Percentiles rank a stretch among this genome's conserved stretches.
Evolutionary conservation across 2,797 vertebrate genomes (phyloP).

Genomic region (Gobio occitaniae): DNA sequence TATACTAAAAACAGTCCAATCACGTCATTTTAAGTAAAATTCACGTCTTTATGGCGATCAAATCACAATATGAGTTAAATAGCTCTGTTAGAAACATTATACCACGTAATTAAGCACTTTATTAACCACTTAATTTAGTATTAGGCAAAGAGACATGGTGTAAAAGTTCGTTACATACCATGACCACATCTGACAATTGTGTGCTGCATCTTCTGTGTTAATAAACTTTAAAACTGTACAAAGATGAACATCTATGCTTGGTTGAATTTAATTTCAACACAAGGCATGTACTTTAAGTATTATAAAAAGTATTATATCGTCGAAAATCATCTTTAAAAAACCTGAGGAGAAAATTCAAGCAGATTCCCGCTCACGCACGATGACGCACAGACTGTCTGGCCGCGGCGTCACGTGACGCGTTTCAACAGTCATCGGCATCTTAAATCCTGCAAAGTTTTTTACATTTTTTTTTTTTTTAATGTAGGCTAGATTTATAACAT

Average conservation of each 20-base stretch:
- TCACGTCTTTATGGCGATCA: neutral
- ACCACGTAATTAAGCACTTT: neutral
- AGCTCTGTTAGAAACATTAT: neutral
- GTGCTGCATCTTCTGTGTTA: neutral
- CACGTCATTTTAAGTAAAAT: neutral
- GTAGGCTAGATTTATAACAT: too few species aligned
- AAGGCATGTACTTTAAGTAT: neutral
- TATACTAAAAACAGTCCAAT: neutral
- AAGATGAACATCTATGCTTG: neutral
- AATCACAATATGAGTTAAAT: neutral
- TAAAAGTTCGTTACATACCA: neutral
- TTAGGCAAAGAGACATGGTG: neutral
- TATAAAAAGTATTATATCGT: neutral
- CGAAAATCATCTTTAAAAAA: neutral
- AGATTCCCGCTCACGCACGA: neutral
- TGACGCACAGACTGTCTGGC: neutral
- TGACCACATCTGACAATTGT: neutral
- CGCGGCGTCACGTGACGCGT: neutral
- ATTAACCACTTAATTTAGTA: neutral
- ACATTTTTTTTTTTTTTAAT: too few species aligned
- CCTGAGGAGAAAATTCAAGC: neutral
- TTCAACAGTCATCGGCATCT: too few species aligned
- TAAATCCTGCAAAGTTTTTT: too few species aligned
- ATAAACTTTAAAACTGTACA: neutral
- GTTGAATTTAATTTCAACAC: neutral